Evolutionary conservation across 2,797 vertebrate species (phyloP).

Genomic region (Hyperoplus immaculatus): DNA sequence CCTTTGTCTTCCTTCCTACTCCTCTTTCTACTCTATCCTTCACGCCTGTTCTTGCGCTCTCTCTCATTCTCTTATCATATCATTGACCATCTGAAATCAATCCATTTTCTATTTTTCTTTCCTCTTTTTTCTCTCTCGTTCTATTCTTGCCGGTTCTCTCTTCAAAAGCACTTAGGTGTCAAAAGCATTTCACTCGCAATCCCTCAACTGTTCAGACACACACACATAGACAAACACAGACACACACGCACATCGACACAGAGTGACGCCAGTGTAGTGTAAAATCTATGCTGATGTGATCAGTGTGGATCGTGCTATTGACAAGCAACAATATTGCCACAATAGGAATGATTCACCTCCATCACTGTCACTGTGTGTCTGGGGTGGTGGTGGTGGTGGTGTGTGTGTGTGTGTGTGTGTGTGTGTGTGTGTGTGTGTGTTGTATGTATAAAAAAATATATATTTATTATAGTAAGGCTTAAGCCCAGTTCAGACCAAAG

Average conservation of each 20-base stretch:
- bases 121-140: constrained; percentile 43
- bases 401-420: constrained; percentile 20
- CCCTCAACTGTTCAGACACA: constrained; percentile 71
- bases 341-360: constrained; percentile 82
- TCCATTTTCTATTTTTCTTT: constrained; percentile 66
- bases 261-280: constrained; percentile 61
- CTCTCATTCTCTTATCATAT: constrained; percentile 67
- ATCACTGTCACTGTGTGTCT: constrained; percentile 75
- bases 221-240: constrained; percentile 21
- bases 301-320: constrained; percentile 78
- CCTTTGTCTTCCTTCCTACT: constrained; percentile 48
- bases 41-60: constrained; percentile 26
- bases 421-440: constrained; percentile 9
- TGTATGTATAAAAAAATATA: not conserved
- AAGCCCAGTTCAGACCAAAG: too few relatives aligned
- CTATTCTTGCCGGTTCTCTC: constrained; percentile 34
- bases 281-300: constrained; percentile 88
- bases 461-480: constrained; percentile 13
- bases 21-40: constrained; percentile 38
- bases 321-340: constrained; percentile 81
- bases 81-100: constrained; percentile 80
- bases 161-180: constrained; percentile 79
- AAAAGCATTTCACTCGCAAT: constrained; percentile 81
- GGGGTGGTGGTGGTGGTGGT: not conserved
- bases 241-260: constrained; percentile 33